Conservation (phyloP, 2,888 invertebrate species). For the Acanthopleura granulata region DNA sequence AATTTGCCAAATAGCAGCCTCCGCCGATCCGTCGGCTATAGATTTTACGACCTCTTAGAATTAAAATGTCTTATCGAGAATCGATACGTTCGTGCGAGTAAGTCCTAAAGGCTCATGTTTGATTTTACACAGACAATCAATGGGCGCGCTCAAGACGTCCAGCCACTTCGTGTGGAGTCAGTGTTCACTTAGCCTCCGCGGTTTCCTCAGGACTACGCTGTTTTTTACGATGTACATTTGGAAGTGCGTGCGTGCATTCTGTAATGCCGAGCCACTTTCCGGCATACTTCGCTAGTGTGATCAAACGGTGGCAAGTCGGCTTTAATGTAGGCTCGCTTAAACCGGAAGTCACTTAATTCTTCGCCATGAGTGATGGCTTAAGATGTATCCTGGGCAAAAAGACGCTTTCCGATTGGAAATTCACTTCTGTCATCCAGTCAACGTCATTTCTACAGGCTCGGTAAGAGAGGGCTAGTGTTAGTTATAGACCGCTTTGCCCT, state of each 20-base stretch:
- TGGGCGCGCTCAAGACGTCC: not conserved
- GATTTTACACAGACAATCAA: not conserved
- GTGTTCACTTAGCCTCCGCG: not conserved
- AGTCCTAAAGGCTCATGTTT: slow-evolving; percentile 4
- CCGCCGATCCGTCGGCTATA: slow-evolving; percentile 7
- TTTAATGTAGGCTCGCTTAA: slow-evolving; percentile 2
- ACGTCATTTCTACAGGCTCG: not conserved
- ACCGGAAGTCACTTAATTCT: slow-evolving; percentile 14
- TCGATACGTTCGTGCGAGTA: slow-evolving; percentile 6
- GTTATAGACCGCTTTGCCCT: not conserved
- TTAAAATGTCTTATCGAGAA: slow-evolving; percentile 15
- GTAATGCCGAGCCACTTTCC: slow-evolving; percentile 5
- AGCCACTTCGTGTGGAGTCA: not conserved
- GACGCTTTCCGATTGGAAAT: not conserved
- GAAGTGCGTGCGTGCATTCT: not conserved
- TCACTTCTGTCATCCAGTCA: not conserved
- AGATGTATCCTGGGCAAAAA: not conserved
- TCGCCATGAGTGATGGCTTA: not conserved
- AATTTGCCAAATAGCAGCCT: slow-evolving; percentile 15
- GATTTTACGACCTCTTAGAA: slow-evolving; percentile 16
- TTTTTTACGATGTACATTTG: not conserved
- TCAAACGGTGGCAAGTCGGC: not conserved
- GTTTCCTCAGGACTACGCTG: too few species aligned
- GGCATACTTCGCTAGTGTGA: not conserved
- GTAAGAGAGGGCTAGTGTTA: not conserved